Conservation (phyloP, 2,797 vertebrate genomes). For the Petrocephalus sullivani region DNA sequence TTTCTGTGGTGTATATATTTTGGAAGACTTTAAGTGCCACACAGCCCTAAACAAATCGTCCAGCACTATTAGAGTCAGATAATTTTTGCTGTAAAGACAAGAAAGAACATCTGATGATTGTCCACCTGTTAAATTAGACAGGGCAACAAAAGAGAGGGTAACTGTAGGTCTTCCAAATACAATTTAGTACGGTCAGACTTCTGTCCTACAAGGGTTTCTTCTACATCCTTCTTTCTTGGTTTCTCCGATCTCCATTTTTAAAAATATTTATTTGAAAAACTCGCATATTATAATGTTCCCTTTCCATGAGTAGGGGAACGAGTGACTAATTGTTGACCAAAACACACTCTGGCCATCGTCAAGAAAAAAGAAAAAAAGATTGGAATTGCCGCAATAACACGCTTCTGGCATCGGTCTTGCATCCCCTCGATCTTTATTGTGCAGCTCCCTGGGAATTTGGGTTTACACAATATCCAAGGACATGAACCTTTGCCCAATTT, state of each 20-base stretch:
- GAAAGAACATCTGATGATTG: background rate
- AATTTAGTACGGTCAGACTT: background rate
- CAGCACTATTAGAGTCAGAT: background rate
- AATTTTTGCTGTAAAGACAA: background rate
- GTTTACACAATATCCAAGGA: conserved; percentile 82
- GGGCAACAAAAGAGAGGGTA: background rate
- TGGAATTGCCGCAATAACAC: conserved; percentile 56
- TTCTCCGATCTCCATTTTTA: background rate
- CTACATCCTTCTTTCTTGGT: background rate
- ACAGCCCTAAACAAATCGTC: background rate
- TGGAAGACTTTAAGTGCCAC: background rate
- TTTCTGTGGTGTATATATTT: background rate
- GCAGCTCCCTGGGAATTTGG: conserved; percentile 77
- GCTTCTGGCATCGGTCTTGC: conserved; percentile 54
- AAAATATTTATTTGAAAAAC: background rate
- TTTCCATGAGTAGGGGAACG: background rate
- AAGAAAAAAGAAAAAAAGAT: conserved; percentile 23
- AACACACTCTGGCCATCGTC: conserved; percentile 22
- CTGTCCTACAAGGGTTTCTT: background rate
- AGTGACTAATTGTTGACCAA: conserved; percentile 18
- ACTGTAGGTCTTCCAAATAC: background rate
- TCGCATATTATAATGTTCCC: background rate
- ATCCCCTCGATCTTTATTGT: conserved; percentile 55
- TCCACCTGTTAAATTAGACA: background rate
- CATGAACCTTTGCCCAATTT: conserved; percentile 84